Evolutionary conservation across 1,140 invertebrate species (phyloP), one percentile per base, ranked within the genome.

Genomic region (Drosophila nigrodunni): DNA sequence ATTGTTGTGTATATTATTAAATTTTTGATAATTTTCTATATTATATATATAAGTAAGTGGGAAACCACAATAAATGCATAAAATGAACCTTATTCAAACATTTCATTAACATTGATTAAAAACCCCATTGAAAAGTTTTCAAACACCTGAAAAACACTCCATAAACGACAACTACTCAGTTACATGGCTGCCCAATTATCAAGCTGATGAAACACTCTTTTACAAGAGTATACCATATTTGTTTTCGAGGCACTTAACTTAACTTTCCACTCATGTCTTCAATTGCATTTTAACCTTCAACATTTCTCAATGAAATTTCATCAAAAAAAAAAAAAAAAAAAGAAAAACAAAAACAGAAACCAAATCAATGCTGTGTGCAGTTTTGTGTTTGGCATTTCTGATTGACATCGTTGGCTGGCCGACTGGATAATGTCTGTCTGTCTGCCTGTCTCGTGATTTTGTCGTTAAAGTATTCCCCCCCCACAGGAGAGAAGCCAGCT

Each of bases 271-370:
- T 83, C 83, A 80, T 64, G 79, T 80, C 80, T 81, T 78, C 82
- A 87, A 86, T 86, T 86, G 79, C 82, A 82, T 52, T 79, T 87
- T 88, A 87, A 88, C 82, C 82, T 87, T 88, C 83, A 87, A 69
- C 73, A 88, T 87, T 82, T 76, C 76, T 86, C 83, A 87, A 87
- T 87, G 83, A 72, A 74, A 62, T 78, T 50, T 71, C 62, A 52
- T 50, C 39, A 67, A 3, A 44, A 43, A 44, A 44, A 2, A 21
- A 37, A 49, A 18, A 8, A 50, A 52, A 58, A 37, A 13, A 50
- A 25, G 11, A 46, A 25, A 41, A 49, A 58, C 3, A 57, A 55
- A 35, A 62, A 37, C 21, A 37, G 55, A 44, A 43, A 44, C 50
- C 37, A 57, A 49, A 52, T 61, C 58, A 41, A 54, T 50, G 34